Conservation (phyloP, 2,888 invertebrate genomes). For the Spisula subtruncata region DNA sequence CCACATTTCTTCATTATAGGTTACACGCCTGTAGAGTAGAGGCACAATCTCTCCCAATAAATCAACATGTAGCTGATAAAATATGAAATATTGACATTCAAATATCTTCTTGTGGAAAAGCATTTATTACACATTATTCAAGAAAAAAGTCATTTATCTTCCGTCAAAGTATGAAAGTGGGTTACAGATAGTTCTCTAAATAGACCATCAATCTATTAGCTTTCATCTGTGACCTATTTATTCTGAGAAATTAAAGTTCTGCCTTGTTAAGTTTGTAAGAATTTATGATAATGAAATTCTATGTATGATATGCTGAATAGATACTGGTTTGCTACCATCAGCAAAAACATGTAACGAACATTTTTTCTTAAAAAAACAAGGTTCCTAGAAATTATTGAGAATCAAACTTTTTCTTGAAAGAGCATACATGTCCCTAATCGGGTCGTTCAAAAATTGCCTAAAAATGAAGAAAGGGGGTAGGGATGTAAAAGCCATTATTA, state of each 20-base stretch:
- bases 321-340: too few species aligned
- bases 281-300: too few species aligned
- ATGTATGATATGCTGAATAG: too few species aligned
- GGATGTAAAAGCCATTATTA: too few species aligned
- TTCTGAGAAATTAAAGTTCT: background rate
- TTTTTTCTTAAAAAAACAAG: too few species aligned
- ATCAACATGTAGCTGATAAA: background rate
- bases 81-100: background rate
- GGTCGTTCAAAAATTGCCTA: too few species aligned
- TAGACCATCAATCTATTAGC: background rate
- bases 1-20: background rate
- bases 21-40: background rate
- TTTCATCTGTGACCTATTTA: background rate
- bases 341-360: too few species aligned
- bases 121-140: background rate
- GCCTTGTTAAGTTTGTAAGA: too few species aligned
- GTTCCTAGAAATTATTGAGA: too few species aligned
- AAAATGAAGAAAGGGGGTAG: too few species aligned
- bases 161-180: background rate
- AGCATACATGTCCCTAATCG: too few species aligned
- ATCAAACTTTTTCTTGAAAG: too few species aligned
- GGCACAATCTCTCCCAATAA: background rate
- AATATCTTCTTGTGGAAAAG: background rate
- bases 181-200: background rate
- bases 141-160: background rate